Evolutionary conservation across 2,888 invertebrate genomes (phyloP).

Genomic region (Axea sp.): DNA sequence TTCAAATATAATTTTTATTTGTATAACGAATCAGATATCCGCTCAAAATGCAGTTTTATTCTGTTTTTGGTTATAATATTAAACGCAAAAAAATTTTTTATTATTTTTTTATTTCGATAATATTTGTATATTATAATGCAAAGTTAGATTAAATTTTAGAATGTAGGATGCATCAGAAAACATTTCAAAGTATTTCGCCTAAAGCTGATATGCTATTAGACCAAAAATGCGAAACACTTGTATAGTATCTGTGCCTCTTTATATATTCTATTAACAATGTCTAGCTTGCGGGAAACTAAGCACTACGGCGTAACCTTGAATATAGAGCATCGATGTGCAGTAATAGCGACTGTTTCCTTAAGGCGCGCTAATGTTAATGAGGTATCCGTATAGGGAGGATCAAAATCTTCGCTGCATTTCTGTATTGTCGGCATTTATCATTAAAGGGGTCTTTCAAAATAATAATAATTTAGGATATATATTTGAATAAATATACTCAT

Average conservation of each 20-base stretch:
- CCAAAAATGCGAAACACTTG: neutral
- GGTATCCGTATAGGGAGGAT: constrained; percentile 9
- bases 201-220: neutral
- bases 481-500: no score
- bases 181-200: neutral
- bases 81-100: no score
- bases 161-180: no score
- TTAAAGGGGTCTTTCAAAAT: constrained; percentile 1
- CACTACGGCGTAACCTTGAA: constrained; percentile 11
- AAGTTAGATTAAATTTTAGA: no score
- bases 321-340: constrained; percentile 14
- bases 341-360: constrained; percentile 13
- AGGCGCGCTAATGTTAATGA: constrained; percentile 21
- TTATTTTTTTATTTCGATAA: no score
- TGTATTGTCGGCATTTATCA: constrained; percentile 10
- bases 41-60: no score
- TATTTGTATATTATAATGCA: no score
- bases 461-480: neutral
- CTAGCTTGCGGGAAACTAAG: constrained; percentile 15
- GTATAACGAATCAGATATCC: no score
- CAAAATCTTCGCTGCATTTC: constrained; percentile 12
- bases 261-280: constrained; percentile 16
- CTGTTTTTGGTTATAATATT: no score
- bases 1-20: no score
- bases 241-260: neutral